phyloP scores from a whole-genome alignment of 2,113 vertebrate species.

The Phalacrocorax pelagicus region DNA sequence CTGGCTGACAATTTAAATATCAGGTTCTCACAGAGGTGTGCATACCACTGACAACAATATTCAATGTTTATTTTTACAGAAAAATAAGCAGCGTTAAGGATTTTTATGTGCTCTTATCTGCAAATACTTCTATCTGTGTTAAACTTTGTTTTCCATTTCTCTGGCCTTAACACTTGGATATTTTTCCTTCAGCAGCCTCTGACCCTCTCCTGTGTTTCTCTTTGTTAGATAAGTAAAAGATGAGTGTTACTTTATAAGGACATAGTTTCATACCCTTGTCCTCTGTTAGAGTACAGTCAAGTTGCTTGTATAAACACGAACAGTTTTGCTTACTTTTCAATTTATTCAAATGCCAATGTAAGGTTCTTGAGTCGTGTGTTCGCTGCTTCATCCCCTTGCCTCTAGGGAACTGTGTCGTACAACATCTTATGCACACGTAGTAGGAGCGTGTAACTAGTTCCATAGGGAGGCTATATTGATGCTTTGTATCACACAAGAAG shows the following conservation, averaged over 20 bases:
- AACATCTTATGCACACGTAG: neutral
- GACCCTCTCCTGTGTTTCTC: conserved; percentile 55
- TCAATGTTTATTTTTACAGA: neutral
- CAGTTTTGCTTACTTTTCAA: conserved; percentile 59
- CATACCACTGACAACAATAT: neutral
- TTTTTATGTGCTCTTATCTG: neutral
- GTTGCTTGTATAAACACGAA: conserved; percentile 60
- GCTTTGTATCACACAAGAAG: neutral
- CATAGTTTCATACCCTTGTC: conserved; percentile 59
- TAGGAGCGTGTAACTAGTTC: neutral
- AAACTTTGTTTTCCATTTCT: conserved; percentile 54
- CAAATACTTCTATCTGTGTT: neutral
- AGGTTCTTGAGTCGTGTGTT: neutral
- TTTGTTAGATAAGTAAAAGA: conserved; percentile 69
- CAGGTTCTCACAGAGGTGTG: neutral
- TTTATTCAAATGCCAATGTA: conserved; percentile 17
- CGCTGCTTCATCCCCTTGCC: neutral
- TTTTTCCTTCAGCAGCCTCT: conserved; percentile 52
- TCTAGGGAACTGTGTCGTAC: neutral
- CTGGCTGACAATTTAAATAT: neutral
- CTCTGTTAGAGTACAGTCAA: conserved; percentile 46
- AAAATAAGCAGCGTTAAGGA: neutral
- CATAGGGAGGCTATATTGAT: neutral
- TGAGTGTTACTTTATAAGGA: conserved; percentile 73
- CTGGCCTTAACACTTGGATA: conserved; percentile 18